These are phyloP conservation scores for Rutpela maculata DNA, from an alignment of 2,888 invertebrate genomes.

Conservation along the genomic window DNA sequence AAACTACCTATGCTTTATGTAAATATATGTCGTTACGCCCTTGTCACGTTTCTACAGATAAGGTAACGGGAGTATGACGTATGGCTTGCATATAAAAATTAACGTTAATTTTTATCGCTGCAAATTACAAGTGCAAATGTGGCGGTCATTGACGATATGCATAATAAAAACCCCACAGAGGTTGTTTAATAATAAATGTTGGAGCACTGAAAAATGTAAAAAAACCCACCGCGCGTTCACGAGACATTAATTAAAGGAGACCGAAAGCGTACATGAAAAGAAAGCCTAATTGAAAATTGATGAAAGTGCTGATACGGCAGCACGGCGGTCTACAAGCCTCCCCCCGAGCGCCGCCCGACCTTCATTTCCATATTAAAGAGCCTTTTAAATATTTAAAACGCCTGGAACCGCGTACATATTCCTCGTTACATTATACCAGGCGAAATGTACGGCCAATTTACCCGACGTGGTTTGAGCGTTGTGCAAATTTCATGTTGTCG, in stretches of 20 bases:
- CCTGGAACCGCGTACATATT: slow-evolving; percentile 35
- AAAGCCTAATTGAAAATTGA: slow-evolving; percentile 66
- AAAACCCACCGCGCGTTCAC: slow-evolving; percentile 33
- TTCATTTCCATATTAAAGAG: slow-evolving; percentile 64
- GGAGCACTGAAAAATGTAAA: not conserved
- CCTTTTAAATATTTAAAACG: slow-evolving; percentile 63
- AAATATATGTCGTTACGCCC: not conserved
- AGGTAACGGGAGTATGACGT: slow-evolving; percentile 48
- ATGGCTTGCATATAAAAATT: slow-evolving; percentile 40
- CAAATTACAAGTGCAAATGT: slow-evolving; percentile 7
- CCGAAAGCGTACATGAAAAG: slow-evolving; percentile 58
- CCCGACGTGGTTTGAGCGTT: slow-evolving; percentile 46
- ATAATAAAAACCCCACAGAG: slow-evolving; percentile 17
- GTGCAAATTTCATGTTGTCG: slow-evolving; percentile 53
- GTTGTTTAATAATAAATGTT: slow-evolving; percentile 15
- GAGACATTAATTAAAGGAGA: slow-evolving; percentile 51
- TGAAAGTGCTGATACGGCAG: slow-evolving; percentile 62
- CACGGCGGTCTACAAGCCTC: slow-evolving; percentile 43
- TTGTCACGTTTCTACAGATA: slow-evolving; percentile 37
- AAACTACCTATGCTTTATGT: no score
- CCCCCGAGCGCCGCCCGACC: slow-evolving; percentile 43
- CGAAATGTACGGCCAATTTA: slow-evolving; percentile 50
- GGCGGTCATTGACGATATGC: slow-evolving; percentile 11
- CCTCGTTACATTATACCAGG: slow-evolving; percentile 30
- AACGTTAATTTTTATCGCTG: not conserved